Base-by-base conservation (phyloP, 2,888 invertebrate species). In the Himalopsyche japonica region DNA sequence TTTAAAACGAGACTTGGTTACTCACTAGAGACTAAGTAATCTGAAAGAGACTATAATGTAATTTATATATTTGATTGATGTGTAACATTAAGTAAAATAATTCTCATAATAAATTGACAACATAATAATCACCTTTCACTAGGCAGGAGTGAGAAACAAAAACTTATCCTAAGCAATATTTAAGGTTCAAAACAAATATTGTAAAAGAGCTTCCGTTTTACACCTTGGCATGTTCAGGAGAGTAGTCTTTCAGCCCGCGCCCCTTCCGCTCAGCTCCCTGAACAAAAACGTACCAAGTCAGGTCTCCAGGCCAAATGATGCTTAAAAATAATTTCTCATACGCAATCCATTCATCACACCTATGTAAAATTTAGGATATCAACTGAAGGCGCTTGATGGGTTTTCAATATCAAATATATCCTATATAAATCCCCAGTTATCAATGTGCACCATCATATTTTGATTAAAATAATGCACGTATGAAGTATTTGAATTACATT, bases 251-350 rank as follows among this genome's bases (percentile, higher is more conserved):
- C 70, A 70, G 70, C 70, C 15, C 3, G 37, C 81, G 80, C 32
- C 80, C 49, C 86, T 70, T 43, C 83, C 57, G 79, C 85, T 20
- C 83, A 84, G 70, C 83, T 84, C 81, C 86, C 86, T 86, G 86
- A 83, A 86, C 86, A 86, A 81, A 86, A 86, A 86, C 79, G 34
- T 78, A 86, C 86, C 85, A 86, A 76, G 85, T 86, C 84, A 86
- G 84, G 85, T 34, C 82, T 78, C 85, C 70, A 76, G 83, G 47
- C 43, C 81, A 32, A 80, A 83, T 79, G 70, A 79, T 85, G 76
- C 82, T 82, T 79, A 80, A 49, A 27, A 49, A 12, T 82, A 24
- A 77, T 49, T 24, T 70, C 30, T 30, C 70, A 70, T 70, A 27
- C 4, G 27, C 70, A 24, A 5, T 70, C 12, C 70, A 27, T 70